Evolutionary conservation across 1,140 invertebrate species (phyloP).

Genomic region (Saccostrea echinata): DNA sequence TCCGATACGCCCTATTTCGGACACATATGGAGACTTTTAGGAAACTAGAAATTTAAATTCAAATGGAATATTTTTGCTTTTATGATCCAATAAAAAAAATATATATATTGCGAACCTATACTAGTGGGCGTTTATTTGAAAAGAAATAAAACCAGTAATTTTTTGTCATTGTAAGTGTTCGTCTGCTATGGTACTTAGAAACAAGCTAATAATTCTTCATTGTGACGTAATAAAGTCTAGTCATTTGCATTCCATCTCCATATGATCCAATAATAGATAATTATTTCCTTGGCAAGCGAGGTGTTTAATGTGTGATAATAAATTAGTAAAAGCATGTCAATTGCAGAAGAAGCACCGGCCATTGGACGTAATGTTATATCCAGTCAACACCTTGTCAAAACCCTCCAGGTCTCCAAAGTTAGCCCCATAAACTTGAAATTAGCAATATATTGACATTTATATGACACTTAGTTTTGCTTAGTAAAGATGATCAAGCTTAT

Average conservation of each 20-base stretch:
- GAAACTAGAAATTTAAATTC: not conserved
- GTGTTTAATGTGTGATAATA: slow-evolving; percentile 5
- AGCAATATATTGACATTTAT: not conserved
- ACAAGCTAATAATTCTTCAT: not conserved
- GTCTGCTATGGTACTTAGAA: not conserved
- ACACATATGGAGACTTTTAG: too few species aligned
- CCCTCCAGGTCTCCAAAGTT: not conserved
- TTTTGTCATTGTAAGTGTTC: not conserved
- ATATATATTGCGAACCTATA: not conserved
- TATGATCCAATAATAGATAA: not conserved
- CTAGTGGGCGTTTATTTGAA: not conserved
- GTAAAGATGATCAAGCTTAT: not conserved
- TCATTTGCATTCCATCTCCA: not conserved
- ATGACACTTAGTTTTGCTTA: not conserved
- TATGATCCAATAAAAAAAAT: not conserved
- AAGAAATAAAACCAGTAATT: not conserved
- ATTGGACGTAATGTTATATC: not conserved
- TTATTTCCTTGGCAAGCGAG: not conserved
- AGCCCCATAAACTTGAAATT: not conserved
- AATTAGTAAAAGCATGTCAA: not conserved
- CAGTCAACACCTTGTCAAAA: not conserved
- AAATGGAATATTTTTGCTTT: not conserved
- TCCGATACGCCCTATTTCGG: too few species aligned
- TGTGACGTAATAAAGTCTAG: not conserved
- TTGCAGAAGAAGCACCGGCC: not conserved